A percentile compares a stretch with the other conserved stretches of the same genome.
phyloP scores from a whole-genome alignment of 2,888 invertebrate species.

The Platycnemis pennipes region DNA sequence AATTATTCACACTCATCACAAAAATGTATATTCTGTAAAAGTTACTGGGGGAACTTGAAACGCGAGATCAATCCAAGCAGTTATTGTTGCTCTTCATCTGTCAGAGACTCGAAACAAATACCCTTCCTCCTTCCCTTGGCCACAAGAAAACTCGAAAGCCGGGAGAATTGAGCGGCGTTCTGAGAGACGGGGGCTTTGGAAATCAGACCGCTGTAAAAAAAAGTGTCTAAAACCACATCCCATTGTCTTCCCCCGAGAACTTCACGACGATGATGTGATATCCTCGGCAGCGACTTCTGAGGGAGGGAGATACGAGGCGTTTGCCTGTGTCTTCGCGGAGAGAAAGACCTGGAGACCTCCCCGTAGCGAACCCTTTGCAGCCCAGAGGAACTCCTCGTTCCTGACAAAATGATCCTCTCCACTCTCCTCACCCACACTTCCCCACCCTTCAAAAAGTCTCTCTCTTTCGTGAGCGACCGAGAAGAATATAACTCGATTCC shows the following conservation, averaged over 20 bases:
- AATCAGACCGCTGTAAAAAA: neutral
- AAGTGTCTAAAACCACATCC: neutral
- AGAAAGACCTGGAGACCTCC: no score
- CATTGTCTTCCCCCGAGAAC: neutral
- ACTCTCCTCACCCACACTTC: neutral
- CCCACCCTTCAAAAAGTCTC: neutral
- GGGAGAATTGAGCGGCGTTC: neutral
- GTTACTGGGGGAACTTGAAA: neutral
- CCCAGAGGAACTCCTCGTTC: neutral
- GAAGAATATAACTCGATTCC: constrained; percentile 44
- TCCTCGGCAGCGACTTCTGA: neutral
- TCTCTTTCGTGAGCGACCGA: neutral
- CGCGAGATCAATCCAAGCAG: neutral
- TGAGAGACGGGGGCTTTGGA: neutral
- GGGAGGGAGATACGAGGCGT: neutral
- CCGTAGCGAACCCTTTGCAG: neutral
- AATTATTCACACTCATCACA: no score
- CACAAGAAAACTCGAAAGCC: neutral
- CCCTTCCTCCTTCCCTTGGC: neutral
- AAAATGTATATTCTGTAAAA: no score
- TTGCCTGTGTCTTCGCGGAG: neutral
- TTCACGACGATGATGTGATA: neutral
- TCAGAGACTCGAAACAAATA: neutral
- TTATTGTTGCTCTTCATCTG: neutral
- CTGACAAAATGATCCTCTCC: neutral